Conservation (phyloP, 1,140 invertebrate genomes). For the Bicyclus anynana region DNA sequence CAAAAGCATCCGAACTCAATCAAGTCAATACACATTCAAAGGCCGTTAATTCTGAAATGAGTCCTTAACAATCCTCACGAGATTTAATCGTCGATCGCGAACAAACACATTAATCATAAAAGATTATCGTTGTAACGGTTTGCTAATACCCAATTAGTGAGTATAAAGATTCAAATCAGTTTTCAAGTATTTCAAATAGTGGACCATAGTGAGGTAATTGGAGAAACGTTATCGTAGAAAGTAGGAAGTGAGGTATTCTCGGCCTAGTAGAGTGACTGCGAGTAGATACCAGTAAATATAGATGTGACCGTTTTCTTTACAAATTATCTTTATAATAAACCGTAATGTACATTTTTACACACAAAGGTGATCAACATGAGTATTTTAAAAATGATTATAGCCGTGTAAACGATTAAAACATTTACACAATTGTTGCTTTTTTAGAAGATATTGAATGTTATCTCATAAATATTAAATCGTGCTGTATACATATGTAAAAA, state of each 20-base stretch:
- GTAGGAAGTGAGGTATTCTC: constrained; percentile 27
- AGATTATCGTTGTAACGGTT: constrained; percentile 28
- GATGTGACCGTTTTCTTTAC: not conserved
- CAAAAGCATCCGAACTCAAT: constrained; percentile 3
- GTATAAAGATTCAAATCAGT: constrained; percentile 30
- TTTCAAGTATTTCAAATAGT: constrained; percentile 30
- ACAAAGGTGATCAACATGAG: no score
- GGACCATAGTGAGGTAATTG: constrained; percentile 18
- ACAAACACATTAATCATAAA: constrained; percentile 53
- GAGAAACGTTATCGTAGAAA: constrained; percentile 13
- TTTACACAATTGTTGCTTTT: no score
- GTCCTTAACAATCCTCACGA: constrained; percentile 24
- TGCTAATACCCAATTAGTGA: constrained; percentile 32
- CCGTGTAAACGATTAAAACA: no score
- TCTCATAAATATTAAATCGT: no score
- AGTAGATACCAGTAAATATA: not conserved
- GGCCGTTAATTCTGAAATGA: constrained; percentile 18
- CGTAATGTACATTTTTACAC: not conserved
- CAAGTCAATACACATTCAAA: constrained; percentile 19
- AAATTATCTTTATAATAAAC: not conserved
- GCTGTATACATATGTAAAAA: no score
- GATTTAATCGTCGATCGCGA: constrained; percentile 25
- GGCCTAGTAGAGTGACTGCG: constrained; percentile 7
- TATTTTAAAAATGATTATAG: no score
- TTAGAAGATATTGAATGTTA: no score